Evolutionary conservation across 2,888 invertebrate genomes (phyloP).

Genomic region (Parelbella ahira): DNA sequence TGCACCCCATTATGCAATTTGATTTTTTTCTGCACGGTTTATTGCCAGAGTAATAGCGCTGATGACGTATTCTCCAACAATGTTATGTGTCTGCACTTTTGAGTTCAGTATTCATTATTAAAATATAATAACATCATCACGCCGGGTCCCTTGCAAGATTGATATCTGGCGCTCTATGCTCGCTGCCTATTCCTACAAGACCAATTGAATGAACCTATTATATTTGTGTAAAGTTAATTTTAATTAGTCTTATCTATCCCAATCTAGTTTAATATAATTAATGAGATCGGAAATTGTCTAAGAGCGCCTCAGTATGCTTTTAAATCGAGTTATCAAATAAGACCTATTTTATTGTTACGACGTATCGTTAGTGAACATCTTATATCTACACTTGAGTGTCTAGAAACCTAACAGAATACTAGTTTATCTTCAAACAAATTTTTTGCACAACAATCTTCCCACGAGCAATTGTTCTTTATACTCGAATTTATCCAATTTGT

Average conservation of each 20-base stretch:
- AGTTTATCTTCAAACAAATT: conserved; percentile 13
- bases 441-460: conserved; percentile 16
- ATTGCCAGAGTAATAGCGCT: conserved; percentile 12
- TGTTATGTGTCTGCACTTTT: background rate
- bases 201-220: too few relatives aligned
- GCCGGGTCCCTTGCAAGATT: too few relatives aligned
- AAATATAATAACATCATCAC: too few relatives aligned
- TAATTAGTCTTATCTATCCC: too few relatives aligned
- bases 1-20: conserved; percentile 23
- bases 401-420: conserved; percentile 16
- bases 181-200: too few relatives aligned
- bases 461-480: conserved; percentile 16
- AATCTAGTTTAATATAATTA: background rate
- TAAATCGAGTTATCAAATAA: conserved; percentile 10
- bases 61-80: conserved; percentile 17
- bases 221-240: too few relatives aligned
- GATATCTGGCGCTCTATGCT: too few relatives aligned
- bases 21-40: conserved; percentile 20
- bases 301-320: background rate
- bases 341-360: conserved; percentile 14
- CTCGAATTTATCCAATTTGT: conserved; percentile 7
- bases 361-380: too few relatives aligned
- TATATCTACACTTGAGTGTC: conserved; percentile 7
- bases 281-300: background rate
- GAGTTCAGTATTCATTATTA: background rate